A percentile compares a stretch with the other conserved stretches of the same genome.
phyloP scores from a whole-genome alignment of 2,888 invertebrate species.

The Linnaemya tessellans region DNA sequence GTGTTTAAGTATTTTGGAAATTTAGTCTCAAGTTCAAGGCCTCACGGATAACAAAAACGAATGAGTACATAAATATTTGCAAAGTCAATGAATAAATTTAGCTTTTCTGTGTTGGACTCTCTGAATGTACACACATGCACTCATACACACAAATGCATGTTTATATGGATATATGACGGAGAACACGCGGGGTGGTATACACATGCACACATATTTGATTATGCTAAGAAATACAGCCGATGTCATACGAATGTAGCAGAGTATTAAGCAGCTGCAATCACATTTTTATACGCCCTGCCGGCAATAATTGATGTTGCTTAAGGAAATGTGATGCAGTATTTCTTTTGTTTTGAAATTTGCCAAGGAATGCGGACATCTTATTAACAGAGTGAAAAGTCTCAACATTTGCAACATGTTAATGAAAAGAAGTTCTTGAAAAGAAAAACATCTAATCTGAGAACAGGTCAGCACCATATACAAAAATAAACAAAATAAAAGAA shows the following conservation, averaged over 20 bases:
- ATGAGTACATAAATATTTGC: constrained; percentile 54
- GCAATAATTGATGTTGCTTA: too few relatives aligned
- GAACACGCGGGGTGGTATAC: background rate
- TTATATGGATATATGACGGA: background rate
- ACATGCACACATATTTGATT: background rate
- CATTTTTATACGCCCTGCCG: background rate
- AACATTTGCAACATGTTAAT: too few relatives aligned
- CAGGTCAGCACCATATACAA: too few relatives aligned
- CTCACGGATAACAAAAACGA: constrained; percentile 80
- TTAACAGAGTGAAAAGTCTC: too few relatives aligned
- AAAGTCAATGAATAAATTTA: constrained; percentile 45
- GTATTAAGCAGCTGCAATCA: constrained; percentile 18
- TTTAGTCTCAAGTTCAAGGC: constrained; percentile 84
- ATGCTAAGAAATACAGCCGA: constrained; percentile 22
- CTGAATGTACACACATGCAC: background rate
- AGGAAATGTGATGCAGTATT: too few relatives aligned
- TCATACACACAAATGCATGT: background rate
- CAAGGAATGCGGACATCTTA: too few relatives aligned
- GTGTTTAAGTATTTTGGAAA: constrained; percentile 81
- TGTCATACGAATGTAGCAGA: constrained; percentile 36
- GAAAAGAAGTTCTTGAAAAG: too few relatives aligned
- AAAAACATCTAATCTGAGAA: too few relatives aligned
- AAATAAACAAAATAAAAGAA: too few relatives aligned
- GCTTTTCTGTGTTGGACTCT: constrained; percentile 11
- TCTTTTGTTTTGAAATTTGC: too few relatives aligned